A percentile compares a stretch with the other conserved stretches of the same genome.
Evolutionary conservation across 2,888 invertebrate species (phyloP).

Genomic region (Teinopalpus imperialis): DNA sequence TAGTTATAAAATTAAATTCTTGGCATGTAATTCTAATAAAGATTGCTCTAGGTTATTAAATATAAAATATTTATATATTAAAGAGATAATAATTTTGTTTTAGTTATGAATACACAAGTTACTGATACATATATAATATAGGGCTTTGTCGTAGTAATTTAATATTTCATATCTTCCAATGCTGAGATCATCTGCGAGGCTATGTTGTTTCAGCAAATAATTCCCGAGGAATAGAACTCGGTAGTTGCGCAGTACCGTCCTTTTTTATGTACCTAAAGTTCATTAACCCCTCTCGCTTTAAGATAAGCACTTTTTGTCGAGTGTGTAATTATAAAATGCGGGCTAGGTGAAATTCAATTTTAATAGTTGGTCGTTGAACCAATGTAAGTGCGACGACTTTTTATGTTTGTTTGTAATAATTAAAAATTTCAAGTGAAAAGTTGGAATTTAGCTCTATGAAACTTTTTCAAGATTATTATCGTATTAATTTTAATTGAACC

Average conservation of each 20-base stretch:
- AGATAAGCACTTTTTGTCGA: slow-evolving; percentile 30
- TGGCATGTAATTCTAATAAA: no score
- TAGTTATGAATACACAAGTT: no score
- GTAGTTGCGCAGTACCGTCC: slow-evolving; percentile 27
- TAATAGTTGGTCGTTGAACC: slow-evolving; percentile 6
- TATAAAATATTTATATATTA: no score
- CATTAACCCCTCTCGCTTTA: slow-evolving; percentile 40
- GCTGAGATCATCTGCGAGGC: neutral
- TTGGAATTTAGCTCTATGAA: no score
- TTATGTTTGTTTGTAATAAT: neutral
- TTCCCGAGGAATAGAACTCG: neutral
- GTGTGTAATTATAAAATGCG: slow-evolving; percentile 29
- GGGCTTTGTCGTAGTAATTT: no score
- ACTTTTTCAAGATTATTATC: no score
- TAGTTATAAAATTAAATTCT: no score
- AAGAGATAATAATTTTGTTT: no score
- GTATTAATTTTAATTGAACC: no score
- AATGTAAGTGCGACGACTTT: neutral
- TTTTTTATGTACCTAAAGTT: slow-evolving; percentile 47
- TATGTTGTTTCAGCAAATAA: slow-evolving; percentile 18
- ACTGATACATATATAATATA: no score
- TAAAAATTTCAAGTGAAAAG: neutral
- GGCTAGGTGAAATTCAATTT: slow-evolving; percentile 21
- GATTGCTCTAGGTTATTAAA: no score
- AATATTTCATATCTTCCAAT: neutral